phyloP scores from a whole-genome alignment of 1,140 invertebrate genomes.

The Solenopsis fugax region DNA sequence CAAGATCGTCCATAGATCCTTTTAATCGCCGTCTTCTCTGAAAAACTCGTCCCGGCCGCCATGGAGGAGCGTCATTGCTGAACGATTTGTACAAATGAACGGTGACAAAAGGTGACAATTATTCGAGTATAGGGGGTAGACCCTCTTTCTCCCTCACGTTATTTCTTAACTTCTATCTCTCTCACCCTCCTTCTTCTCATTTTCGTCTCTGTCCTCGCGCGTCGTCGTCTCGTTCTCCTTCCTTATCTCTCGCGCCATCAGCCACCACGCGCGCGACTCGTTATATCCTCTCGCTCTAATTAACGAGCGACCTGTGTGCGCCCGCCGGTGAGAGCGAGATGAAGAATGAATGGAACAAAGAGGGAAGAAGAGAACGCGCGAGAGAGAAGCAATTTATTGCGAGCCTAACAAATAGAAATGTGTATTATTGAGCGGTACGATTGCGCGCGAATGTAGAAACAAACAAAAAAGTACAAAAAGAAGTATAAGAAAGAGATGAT shows the following conservation, averaged over 20 bases:
- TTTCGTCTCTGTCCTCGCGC: slow-evolving; percentile 20
- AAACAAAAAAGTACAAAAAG: not conserved
- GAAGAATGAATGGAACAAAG: not conserved
- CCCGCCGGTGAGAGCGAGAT: slow-evolving; percentile 31
- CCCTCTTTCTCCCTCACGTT: slow-evolving; percentile 14
- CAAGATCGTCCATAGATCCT: slow-evolving; percentile 29
- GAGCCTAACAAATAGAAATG: not conserved
- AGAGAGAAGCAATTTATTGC: not conserved
- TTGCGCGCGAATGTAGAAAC: not conserved
- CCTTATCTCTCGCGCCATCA: slow-evolving; percentile 51
- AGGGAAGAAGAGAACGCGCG: not conserved
- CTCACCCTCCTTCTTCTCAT: slow-evolving; percentile 12
- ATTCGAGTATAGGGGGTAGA: slow-evolving; percentile 68
- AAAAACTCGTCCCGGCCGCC: slow-evolving; percentile 38
- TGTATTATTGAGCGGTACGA: not conserved
- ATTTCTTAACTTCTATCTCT: not conserved
- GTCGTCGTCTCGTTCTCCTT: slow-evolving; percentile 27
- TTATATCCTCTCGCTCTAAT: slow-evolving; percentile 71
- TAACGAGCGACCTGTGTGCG: slow-evolving; percentile 72
- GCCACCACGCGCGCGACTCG: slow-evolving; percentile 29
- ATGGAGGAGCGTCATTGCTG: slow-evolving; percentile 53
- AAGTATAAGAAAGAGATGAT: no score
- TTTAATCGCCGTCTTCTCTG: slow-evolving; percentile 9
- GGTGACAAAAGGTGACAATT: slow-evolving; percentile 78
- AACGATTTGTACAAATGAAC: slow-evolving; percentile 74